These are phyloP conservation scores for Zonotrichia leucophrys DNA, from an alignment of 2,113 vertebrate genomes.

Conservation along the genomic window DNA sequence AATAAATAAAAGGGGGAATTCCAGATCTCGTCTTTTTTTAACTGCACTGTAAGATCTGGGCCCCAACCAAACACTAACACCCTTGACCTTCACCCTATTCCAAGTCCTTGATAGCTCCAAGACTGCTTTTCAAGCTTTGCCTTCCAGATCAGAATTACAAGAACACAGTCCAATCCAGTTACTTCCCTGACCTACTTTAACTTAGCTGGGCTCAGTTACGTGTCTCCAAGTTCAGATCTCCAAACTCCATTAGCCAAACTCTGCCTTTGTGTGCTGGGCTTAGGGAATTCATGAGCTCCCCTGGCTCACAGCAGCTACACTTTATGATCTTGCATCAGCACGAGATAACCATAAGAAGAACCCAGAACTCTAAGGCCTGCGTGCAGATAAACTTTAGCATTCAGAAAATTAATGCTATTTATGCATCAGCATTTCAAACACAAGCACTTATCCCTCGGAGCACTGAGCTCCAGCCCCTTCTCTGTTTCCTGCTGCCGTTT, in stretches of 20 bases:
- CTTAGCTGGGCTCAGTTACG: not conserved
- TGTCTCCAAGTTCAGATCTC: not conserved
- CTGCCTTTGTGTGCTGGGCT: not conserved
- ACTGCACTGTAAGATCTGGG: not conserved
- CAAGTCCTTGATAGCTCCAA: not conserved
- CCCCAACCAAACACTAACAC: not conserved
- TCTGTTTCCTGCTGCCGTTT: conserved; percentile 61
- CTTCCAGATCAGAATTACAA: not conserved
- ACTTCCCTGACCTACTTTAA: not conserved
- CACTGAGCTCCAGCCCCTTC: conserved; percentile 5
- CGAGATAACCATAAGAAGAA: not conserved
- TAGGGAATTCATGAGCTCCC: not conserved
- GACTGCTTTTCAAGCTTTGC: not conserved
- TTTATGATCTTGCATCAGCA: not conserved
- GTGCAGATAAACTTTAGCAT: not conserved
- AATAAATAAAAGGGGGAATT: conserved; percentile 55
- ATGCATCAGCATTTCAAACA: not conserved
- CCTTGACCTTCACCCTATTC: not conserved
- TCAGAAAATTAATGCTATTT: not conserved
- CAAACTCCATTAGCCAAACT: not conserved
- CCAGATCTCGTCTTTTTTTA: conserved; percentile 29
- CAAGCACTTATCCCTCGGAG: not conserved
- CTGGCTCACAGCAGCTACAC: not conserved
- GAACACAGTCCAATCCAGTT: not conserved
- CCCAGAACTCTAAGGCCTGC: not conserved